Evolutionary conservation across 2,797 vertebrate species (phyloP).

Genomic region (Phaenicophaeus curvirostris): DNA sequence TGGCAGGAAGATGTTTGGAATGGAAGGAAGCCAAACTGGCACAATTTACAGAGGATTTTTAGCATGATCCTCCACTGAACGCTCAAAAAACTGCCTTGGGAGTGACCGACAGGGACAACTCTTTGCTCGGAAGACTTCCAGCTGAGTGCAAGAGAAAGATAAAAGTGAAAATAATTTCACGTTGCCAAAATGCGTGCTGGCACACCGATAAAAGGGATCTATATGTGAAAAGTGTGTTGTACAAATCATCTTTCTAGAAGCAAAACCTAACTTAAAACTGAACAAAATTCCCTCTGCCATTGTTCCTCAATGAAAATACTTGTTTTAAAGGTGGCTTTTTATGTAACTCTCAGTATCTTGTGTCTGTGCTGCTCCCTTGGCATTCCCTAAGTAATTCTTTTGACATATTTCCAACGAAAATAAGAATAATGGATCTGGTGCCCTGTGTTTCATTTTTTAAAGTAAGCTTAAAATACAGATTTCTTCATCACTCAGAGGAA

Average conservation of each 20-base stretch:
- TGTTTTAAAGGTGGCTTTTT: not conserved
- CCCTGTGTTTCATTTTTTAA: not conserved
- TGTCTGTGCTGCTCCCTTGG: not conserved
- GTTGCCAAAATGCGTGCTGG: not conserved
- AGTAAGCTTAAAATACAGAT: not conserved
- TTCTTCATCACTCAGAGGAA: not conserved
- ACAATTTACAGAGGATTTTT: not conserved
- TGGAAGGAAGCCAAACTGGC: not conserved
- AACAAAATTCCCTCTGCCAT: accelerated
- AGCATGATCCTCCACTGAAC: not conserved
- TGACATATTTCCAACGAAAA: not conserved
- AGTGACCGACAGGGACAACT: not conserved
- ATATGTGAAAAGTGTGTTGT: not conserved
- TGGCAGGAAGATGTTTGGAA: not conserved
- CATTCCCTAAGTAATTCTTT: not conserved
- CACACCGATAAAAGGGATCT: not conserved
- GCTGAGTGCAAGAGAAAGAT: not conserved
- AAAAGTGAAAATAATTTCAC: not conserved
- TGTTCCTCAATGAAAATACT: not conserved
- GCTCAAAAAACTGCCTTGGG: not conserved
- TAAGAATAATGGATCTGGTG: not conserved
- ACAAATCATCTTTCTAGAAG: not conserved
- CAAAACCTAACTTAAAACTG: not conserved
- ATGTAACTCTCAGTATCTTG: not conserved
- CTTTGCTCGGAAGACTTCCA: not conserved